These are phyloP conservation scores for Donacobius atricapilla DNA, from an alignment of 2,113 vertebrate species.

Conservation along the genomic window DNA sequence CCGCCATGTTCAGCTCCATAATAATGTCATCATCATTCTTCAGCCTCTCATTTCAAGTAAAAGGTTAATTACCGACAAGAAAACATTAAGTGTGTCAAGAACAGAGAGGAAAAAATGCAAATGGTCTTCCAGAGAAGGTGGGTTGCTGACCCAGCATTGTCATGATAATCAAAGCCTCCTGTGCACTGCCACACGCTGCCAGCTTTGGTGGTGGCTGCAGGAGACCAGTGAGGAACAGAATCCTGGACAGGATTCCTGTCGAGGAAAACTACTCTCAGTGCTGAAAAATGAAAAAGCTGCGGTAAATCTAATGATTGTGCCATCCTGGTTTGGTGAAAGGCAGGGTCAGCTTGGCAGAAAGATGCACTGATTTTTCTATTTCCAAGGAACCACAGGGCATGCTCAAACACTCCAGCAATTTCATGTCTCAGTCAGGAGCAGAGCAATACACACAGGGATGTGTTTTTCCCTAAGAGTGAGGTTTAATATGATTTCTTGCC, in stretches of 20 bases:
- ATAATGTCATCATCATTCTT: conserved; percentile 39
- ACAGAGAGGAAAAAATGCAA: not conserved
- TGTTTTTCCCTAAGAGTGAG: not conserved
- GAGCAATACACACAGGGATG: not conserved
- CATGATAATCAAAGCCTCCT: not conserved
- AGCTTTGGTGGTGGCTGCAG: not conserved
- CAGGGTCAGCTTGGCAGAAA: not conserved
- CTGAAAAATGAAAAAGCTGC: not conserved
- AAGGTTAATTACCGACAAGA: conserved; percentile 52
- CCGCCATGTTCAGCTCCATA: not conserved
- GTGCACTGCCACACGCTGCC: not conserved
- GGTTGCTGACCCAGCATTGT: not conserved
- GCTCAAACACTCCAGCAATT: not conserved
- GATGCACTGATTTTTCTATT: not conserved
- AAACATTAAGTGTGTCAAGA: conserved; percentile 27
- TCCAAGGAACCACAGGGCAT: not conserved
- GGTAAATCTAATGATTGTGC: not conserved
- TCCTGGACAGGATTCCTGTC: not conserved
- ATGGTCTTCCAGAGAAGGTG: not conserved
- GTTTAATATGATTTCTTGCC: not conserved
- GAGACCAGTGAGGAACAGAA: not conserved
- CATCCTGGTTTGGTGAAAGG: not conserved
- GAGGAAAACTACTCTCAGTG: not conserved
- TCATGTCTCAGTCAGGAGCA: not conserved
- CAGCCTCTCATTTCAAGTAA: conserved; percentile 35